These are phyloP conservation scores for Propithecus coquereli DNA, from an alignment of 2,113 vertebrate species.

Conservation along the genomic window DNA sequence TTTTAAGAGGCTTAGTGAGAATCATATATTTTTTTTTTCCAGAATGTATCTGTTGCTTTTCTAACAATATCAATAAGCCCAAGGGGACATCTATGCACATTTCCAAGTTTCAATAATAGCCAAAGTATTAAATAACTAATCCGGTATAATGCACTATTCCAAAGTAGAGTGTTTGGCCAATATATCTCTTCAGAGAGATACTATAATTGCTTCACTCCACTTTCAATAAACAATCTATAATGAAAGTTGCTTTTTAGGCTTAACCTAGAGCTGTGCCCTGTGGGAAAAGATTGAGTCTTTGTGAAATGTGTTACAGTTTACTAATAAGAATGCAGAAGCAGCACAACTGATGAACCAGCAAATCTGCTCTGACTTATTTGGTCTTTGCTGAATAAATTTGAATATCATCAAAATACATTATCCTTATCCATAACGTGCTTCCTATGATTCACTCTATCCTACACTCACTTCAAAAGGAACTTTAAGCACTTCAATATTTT, in stretches of 20 bases:
- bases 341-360: slow-evolving; percentile 71
- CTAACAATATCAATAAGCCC: slow-evolving; percentile 50
- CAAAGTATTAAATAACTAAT: slow-evolving; percentile 48
- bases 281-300: slow-evolving; percentile 63
- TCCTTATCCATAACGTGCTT: slow-evolving; percentile 52
- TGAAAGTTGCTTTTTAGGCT: slow-evolving; percentile 63
- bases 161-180: slow-evolving; percentile 47
- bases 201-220: slow-evolving; percentile 52
- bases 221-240: slow-evolving; percentile 67
- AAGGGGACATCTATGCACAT: background rate
- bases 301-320: slow-evolving; percentile 63
- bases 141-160: slow-evolving; percentile 17
- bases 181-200: slow-evolving; percentile 50
- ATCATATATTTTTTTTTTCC: background rate
- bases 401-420: slow-evolving; percentile 74
- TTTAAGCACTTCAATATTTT: slow-evolving; percentile 54
- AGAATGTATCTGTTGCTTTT: slow-evolving; percentile 40
- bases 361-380: slow-evolving; percentile 52
- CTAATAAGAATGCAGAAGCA: slow-evolving; percentile 60
- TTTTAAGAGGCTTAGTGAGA: slow-evolving; percentile 12
- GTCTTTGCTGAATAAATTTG: slow-evolving; percentile 64
- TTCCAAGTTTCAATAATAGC: slow-evolving; percentile 54
- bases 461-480: slow-evolving; percentile 49
- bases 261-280: slow-evolving; percentile 52
- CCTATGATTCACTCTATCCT: background rate